Conservation (phyloP, 2,113 vertebrate genomes). For the Barbus barbus region DNA sequence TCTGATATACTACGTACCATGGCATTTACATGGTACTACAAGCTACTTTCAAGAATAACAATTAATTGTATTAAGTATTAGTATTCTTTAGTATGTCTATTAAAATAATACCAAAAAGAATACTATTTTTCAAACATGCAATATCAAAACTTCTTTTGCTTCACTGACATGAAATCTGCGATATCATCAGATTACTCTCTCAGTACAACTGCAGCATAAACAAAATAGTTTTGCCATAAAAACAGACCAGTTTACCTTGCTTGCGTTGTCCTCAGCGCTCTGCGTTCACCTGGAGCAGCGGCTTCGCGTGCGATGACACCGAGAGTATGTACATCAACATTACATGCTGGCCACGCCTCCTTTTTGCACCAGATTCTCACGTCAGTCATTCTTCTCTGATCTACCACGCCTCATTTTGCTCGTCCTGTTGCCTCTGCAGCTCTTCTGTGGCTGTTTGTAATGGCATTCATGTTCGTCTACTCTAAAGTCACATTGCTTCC, state of each 20-base stretch:
- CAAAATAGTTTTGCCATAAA: not conserved
- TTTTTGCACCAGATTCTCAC: not conserved
- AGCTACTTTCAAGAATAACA: not conserved
- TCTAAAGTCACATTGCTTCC: not conserved
- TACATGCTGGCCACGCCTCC: not conserved
- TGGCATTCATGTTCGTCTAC: not conserved
- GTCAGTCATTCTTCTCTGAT: not conserved
- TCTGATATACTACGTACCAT: not conserved
- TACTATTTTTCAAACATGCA: not conserved
- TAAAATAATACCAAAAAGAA: too few relatives aligned
- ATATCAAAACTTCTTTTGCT: not conserved
- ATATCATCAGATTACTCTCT: not conserved
- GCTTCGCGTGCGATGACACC: too few relatives aligned
- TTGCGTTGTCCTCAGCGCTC: not conserved
- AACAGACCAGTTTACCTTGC: not conserved
- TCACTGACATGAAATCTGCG: not conserved
- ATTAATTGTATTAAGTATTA: too few relatives aligned
- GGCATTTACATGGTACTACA: not conserved
- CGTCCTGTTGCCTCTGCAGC: not conserved
- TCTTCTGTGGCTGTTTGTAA: not conserved
- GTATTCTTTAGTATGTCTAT: too few relatives aligned
- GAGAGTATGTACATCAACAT: slow-evolving; percentile 3
- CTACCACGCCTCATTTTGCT: not conserved
- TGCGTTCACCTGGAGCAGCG: not conserved
- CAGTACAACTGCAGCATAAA: not conserved